Percentiles rank a stretch among this genome's conserved stretches.
These are phyloP conservation scores for Cetoscarus ocellatus DNA, from an alignment of 2,797 vertebrate genomes.

Conservation along the genomic window DNA sequence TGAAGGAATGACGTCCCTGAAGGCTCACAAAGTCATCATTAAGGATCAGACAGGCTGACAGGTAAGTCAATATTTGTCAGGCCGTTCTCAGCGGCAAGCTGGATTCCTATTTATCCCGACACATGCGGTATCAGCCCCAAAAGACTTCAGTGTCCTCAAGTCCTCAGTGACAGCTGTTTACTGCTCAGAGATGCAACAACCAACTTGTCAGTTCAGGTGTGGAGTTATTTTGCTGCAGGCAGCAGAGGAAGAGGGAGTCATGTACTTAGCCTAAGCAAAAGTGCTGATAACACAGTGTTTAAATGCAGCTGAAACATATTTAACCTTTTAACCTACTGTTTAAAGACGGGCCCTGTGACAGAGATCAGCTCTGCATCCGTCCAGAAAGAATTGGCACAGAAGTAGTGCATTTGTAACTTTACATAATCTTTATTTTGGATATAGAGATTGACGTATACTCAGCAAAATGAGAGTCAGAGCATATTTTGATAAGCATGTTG, in stretches of 20 bases:
- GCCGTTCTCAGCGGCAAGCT: constrained; percentile 29
- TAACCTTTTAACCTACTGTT: no score
- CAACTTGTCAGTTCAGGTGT: constrained; percentile 25
- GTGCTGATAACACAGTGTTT: background rate
- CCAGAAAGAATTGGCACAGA: no score
- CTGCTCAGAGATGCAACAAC: constrained; percentile 29
- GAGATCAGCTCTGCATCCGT: no score
- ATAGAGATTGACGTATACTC: no score
- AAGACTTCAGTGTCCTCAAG: constrained; percentile 16
- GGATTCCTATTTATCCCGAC: constrained; percentile 41
- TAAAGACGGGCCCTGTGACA: no score
- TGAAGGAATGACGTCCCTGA: constrained; percentile 27
- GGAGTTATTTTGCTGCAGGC: constrained; percentile 6
- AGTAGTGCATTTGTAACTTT: no score
- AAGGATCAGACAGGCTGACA: constrained; percentile 64
- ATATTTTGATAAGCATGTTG: no score
- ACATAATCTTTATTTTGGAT: no score
- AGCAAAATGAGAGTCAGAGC: no score
- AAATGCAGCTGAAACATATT: background rate
- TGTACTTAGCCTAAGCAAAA: background rate
- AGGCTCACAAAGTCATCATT: constrained; percentile 54
- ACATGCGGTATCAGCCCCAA: constrained; percentile 23
- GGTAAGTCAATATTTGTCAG: constrained; percentile 68
- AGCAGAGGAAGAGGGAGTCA: background rate
- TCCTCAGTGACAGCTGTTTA: constrained; percentile 32